Evolutionary conservation across 2,797 vertebrate genomes (phyloP).

Genomic region (Notoglanidium macrostoma): DNA sequence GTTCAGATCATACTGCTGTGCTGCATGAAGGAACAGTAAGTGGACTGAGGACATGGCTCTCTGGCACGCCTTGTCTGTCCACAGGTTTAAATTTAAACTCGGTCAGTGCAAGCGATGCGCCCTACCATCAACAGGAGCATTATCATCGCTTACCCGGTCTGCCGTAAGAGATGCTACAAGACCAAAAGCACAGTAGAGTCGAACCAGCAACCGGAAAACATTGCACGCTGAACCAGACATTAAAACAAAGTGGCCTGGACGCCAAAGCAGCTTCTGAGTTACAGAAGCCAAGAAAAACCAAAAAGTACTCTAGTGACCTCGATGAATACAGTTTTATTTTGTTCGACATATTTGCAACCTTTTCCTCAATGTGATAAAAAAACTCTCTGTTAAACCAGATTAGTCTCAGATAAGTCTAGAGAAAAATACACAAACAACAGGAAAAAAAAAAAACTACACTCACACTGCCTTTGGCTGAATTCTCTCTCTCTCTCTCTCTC

Average conservation of each 20-base stretch:
- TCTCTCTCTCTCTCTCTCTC: neutral
- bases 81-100: slow-evolving; percentile 78
- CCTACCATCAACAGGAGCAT: slow-evolving; percentile 52
- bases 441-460: slow-evolving; percentile 18
- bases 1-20: neutral
- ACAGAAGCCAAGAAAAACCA: slow-evolving; percentile 22
- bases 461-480: slow-evolving; percentile 57
- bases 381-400: neutral
- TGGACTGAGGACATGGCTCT: slow-evolving; percentile 64
- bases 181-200: slow-evolving; percentile 36
- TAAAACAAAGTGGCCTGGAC: slow-evolving; percentile 25
- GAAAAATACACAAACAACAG: slow-evolving; percentile 1
- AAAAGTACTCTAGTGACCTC: slow-evolving; percentile 2
- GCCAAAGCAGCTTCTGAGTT: slow-evolving; percentile 2
- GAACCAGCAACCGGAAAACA: slow-evolving; percentile 21
- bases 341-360: neutral
- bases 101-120: slow-evolving; percentile 49
- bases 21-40: slow-evolving; percentile 61
- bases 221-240: slow-evolving; percentile 22
- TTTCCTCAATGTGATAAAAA: neutral
- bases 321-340: neutral
- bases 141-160: slow-evolving; percentile 58
- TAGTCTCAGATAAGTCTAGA: slow-evolving; percentile 5
- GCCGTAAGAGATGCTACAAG: slow-evolving; percentile 31
- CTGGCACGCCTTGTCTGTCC: slow-evolving; percentile 76